A percentile compares a stretch with the other conserved stretches of the same genome.
These are phyloP conservation scores for Murina feae DNA, from an alignment of 2,113 vertebrate species.

Conservation along the genomic window DNA sequence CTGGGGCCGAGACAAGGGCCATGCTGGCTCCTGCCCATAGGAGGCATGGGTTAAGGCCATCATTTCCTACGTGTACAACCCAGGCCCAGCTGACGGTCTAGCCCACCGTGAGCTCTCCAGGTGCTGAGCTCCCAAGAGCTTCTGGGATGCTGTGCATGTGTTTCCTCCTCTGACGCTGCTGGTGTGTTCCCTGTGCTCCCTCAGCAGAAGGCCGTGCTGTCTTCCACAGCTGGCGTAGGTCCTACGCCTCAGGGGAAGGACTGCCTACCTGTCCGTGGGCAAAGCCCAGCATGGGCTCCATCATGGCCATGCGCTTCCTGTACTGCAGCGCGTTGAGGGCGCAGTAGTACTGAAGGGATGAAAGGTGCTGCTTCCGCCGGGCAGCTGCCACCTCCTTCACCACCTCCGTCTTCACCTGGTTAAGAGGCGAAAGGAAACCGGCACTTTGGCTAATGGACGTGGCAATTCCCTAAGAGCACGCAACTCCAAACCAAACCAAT, in stretches of 20 bases:
- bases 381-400: conserved; percentile 92
- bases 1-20: neutral
- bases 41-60: neutral
- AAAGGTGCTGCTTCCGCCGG: conserved; percentile 94
- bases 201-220: neutral
- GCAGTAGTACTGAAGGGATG: conserved; percentile 96
- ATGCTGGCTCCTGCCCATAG: neutral
- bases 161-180: neutral
- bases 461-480: neutral
- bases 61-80: neutral
- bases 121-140: neutral
- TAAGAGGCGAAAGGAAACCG: neutral
- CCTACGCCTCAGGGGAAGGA: rapidly evolving
- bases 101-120: neutral
- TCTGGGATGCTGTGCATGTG: neutral
- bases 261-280: conserved; percentile 89
- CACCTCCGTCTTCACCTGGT: conserved; percentile 90
- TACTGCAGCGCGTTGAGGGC: conserved; percentile 96
- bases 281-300: conserved; percentile 95
- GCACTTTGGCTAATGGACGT: rapidly evolving
- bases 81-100: neutral
- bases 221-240: neutral
- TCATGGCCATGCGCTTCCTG: conserved; percentile 93
- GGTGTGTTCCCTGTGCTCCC: neutral
- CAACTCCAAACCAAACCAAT: neutral